Evolutionary conservation across 35 echinoderm and acorn worm species (phyloP), one percentile per base, ranked within the genome.

Genomic region (Ophiothrix spiculata): DNA sequence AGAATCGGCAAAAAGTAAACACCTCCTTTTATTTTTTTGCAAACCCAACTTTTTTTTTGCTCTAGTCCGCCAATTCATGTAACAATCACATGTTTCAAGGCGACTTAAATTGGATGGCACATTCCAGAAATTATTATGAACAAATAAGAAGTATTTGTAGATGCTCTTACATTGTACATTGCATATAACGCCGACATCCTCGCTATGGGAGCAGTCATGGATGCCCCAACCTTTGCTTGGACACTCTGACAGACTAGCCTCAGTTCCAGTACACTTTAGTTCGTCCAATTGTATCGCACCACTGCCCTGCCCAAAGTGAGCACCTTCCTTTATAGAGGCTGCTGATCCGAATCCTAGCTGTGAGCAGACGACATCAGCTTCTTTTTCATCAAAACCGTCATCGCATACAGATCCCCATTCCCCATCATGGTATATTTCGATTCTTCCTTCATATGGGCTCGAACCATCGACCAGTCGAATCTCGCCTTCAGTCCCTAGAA

Each of bases 241-340:
- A 75, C 87, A 89, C 32, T 75, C 37, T 39, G 19, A 60, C n/a
- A 89, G 38, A 33, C 40, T 39, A 74, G 33, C 49, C 75, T 90
- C 81, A 16, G 32, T 16, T 76, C 81, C 80, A 32, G 0, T 21
- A 35, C 88, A 90, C 21, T 0, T 21, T 1, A 90, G 0, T n/a
- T 56, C 82, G 60, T 90, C 88, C 23, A 90, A 40, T 0, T 49
- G 42, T 38, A 90, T 90, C 10, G 40, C 29, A 36, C 88, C 88
- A 38, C 38, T 54, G 17, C 88, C 88, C 14, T 21, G 13, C 60
- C 78, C 78, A 82, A 81, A 89, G 25, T 39, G 21, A 4, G 49
- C 54, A 17, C 38, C 32, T 35, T 4, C 14, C 12, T 33, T 49
- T 12, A 35, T 31, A 21, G 56, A 45, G 17, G 42, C 17, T 25